phyloP scores from a whole-genome alignment of 2,888 invertebrate species.

The Coleophora flavipennella region DNA sequence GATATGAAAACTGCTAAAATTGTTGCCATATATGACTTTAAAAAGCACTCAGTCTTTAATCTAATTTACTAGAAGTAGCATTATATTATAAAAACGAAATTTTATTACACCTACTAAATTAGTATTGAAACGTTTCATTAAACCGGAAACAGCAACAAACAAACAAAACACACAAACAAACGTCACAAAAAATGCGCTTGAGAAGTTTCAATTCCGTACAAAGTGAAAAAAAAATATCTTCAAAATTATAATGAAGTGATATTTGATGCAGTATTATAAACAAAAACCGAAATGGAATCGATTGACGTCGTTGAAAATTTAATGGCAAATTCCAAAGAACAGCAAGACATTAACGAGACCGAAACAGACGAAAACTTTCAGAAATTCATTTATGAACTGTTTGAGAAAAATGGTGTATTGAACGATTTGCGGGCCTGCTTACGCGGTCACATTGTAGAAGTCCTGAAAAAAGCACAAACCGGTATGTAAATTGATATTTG shows the following conservation, averaged over 20 bases:
- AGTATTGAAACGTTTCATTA: neutral
- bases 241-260: constrained; percentile 22
- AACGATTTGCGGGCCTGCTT: constrained; percentile 73
- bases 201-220: constrained; percentile 56
- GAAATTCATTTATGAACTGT: constrained; percentile 68
- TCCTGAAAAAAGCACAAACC: constrained; percentile 63
- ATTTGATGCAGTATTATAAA: constrained; percentile 2
- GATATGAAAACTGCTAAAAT: too few species aligned
- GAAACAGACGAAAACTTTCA: constrained; percentile 63
- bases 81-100: neutral
- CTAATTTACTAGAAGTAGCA: neutral
- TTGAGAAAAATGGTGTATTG: constrained; percentile 74
- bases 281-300: constrained; percentile 30
- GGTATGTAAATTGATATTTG: constrained; percentile 27
- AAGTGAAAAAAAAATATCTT: constrained; percentile 17
- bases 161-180: constrained; percentile 20
- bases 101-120: too few species aligned
- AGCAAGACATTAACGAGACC: constrained; percentile 15
- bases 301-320: neutral
- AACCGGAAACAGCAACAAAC: constrained; percentile 48
- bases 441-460: constrained; percentile 71
- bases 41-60: too few species aligned
- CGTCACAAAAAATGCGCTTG: constrained; percentile 38
- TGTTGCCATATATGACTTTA: too few species aligned
- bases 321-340: constrained; percentile 10